Conservation (phyloP, 2,113 vertebrate species). For the Lasiurus cinereus region DNA sequence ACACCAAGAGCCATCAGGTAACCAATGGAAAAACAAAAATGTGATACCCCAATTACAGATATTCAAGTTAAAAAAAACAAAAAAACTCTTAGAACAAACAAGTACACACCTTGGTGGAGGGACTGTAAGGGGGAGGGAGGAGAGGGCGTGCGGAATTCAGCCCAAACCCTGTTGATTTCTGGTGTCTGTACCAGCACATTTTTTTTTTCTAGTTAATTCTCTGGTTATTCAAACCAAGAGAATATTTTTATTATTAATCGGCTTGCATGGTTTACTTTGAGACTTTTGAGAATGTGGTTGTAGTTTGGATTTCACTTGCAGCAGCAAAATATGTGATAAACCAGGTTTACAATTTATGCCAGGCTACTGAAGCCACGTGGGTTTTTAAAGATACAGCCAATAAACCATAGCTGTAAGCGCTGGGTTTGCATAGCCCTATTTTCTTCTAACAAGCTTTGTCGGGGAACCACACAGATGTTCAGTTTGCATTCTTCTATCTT, state of each 20-base stretch:
- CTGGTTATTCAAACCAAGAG: not conserved
- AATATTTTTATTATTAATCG: conserved; percentile 28
- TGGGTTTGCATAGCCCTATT: not conserved
- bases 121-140: too few species aligned
- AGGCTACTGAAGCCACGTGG: not conserved
- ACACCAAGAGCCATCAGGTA: not conserved
- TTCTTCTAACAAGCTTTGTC: not conserved
- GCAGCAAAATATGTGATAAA: not conserved
- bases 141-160: not conserved
- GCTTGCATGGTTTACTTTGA: not conserved
- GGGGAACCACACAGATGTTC: not conserved
- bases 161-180: not conserved
- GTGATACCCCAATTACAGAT: not conserved
- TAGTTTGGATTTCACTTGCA: not conserved
- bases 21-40: not conserved
- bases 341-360: not conserved
- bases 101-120: not conserved
- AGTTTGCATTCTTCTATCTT: not conserved
- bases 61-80: not conserved
- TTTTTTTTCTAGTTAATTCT: not conserved
- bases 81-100: not conserved
- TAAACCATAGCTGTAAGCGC: not conserved
- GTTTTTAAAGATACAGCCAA: not conserved
- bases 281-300: not conserved
- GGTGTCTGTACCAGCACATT: not conserved